phyloP scores from a whole-genome alignment of 2,888 invertebrate species.

The Xanthorhoe designata region DNA sequence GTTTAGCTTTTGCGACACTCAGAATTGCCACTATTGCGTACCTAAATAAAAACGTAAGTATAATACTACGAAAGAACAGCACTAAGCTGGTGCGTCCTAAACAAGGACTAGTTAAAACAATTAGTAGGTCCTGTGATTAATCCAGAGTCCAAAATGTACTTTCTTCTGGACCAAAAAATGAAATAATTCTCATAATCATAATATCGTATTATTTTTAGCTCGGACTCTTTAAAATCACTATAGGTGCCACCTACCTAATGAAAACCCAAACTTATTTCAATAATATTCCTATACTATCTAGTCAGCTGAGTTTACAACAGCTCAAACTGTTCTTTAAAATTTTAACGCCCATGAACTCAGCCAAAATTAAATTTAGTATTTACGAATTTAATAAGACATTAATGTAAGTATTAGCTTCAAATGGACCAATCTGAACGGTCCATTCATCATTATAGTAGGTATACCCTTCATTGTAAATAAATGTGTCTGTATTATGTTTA shows the following conservation, averaged over 20 bases:
- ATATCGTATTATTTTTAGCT: neutral
- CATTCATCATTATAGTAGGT: conserved; percentile 31
- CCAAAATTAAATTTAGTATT: conserved; percentile 36
- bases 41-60: no score
- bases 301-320: conserved; percentile 32
- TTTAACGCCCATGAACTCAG: conserved; percentile 29
- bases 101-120: no score
- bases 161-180: neutral
- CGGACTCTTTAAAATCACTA: neutral
- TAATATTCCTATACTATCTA: conserved; percentile 15
- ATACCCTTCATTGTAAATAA: conserved; percentile 18
- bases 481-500: conserved; percentile 33
- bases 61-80: no score
- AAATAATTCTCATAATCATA: neutral
- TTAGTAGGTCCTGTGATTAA: neutral
- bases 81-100: no score
- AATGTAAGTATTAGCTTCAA: conserved; percentile 53
- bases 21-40: no score
- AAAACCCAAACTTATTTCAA: neutral
- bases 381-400: conserved; percentile 45
- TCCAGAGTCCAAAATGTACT: neutral
- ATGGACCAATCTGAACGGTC: conserved; percentile 53
- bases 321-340: conserved; percentile 21
- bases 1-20: no score
- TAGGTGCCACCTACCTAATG: neutral